Base-by-base conservation (phyloP, 1,140 invertebrate species). In the Drosophila bipectinata region DNA sequence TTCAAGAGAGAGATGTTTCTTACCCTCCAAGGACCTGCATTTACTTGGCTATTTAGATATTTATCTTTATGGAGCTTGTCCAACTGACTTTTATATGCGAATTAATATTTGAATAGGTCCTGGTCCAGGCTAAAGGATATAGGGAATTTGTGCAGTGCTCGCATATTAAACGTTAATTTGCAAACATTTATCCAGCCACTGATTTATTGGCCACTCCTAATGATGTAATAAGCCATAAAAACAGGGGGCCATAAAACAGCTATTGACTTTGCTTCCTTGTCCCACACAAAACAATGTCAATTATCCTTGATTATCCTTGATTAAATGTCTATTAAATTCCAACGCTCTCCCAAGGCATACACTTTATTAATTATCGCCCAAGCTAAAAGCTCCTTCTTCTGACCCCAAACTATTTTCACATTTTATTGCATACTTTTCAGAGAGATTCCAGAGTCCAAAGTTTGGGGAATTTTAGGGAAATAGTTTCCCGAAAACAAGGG, bases 1-100 rank as follows among this genome's bases (percentile, higher is more conserved):
- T 15, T 15, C 15, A 15, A 15, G 15, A 1, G 15, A 1, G 15
- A 15, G 15, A 15, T 15, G 67, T 37, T 18, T 51, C 28, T 44
- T 12, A n/a, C 45, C 60, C 72, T 51, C 72, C 28, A 64, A 74
- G 72, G 72, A 66, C 60, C 71, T 74, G 72, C 72, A 66, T 74
- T 74, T 74, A 74, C 71, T 64, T 48, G 54, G 71, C 71, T 56
- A 74, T 74, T 74, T 74, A 72, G 68, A 72, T 72, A 72, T 72
- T 72, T 72, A 72, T 72, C 68, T 72, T 72, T 72, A 72, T 72
- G 66, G 48, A 26, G 67, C 63, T 69, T 69, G 67, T 72, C 67
- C 68, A 59, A 72, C 67, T 72, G 68, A 72, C 68, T 72, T 72
- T 72, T 72, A 72, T 72, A 57, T 69, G 67, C 51, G 67, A 68